Evolutionary conservation across 2,113 vertebrate genomes (phyloP), one percentile per base, ranked within the genome.

Genomic region (Myocastor coypus): DNA sequence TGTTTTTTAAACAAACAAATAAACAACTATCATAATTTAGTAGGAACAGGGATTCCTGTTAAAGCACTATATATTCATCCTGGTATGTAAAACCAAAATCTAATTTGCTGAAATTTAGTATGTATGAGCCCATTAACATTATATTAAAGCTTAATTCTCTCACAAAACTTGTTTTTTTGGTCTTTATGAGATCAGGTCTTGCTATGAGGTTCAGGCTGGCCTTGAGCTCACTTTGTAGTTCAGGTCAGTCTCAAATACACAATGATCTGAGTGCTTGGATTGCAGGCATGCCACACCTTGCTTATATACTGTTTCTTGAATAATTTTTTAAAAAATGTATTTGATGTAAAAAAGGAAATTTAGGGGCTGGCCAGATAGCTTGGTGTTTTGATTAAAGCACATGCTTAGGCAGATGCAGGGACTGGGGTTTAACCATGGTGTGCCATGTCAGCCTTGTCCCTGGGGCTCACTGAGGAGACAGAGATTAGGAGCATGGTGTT

Each of bases 131-230:
- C 34, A 68, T n/a, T 83, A 81, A 32, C 55, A 59, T 66, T 82
- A 96, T 94, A 92, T 84, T 59, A 95, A 93, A 93, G 30, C 14
- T 92, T 34, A 83, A 69, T 75, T 96, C 52, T 87, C 77, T 95
- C 68, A 89, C 92, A 96, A 94, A 20, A 92, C 40, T 20, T 90
- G 52, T 26, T 63, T 6, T 59, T 61, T 63, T 10, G 22, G 61
- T 63, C 22, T 63, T 63, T 26, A 26, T 63, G 61, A 63, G 61
- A 63, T 22, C 7, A 8, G 22, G 61, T 63, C 61, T 63, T 26
- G 24, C 24, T 63, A 26, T 63, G 61, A 24, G 9, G 61, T 63
- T 63, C 24, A 26, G 61, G 22, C 24, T 26, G 61, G 61, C 61
- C 61, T 63, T 28, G 20, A 63, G 24, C 61, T 63, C 61, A 63